Conservation (phyloP, 2,888 invertebrate genomes). For the Aphrophora alni region DNA sequence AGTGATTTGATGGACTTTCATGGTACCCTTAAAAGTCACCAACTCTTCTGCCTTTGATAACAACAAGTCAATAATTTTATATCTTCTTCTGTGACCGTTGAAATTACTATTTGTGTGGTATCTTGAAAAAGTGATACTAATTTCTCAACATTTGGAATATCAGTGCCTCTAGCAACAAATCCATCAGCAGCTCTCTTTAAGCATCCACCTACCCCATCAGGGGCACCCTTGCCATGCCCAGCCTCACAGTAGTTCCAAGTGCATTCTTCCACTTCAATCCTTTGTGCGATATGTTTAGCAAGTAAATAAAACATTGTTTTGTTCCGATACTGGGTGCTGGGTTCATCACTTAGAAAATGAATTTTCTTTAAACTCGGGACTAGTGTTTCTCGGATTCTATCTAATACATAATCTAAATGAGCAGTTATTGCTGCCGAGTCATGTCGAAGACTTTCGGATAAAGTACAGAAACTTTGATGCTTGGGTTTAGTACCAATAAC, state of each 20-base stretch:
- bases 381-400: conserved; percentile 31
- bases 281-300: conserved; percentile 43
- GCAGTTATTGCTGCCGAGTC: conserved; percentile 55
- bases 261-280: conserved; percentile 40
- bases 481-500: conserved; percentile 2
- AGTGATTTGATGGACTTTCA: conserved; percentile 14
- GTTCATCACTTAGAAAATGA: conserved; percentile 55
- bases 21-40: conserved; percentile 33
- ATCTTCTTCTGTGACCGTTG: conserved; percentile 7
- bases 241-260: conserved; percentile 53
- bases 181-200: conserved; percentile 51
- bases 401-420: conserved; percentile 53
- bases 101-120: background rate
- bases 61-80: background rate
- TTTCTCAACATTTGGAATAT: conserved; percentile 16
- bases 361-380: conserved; percentile 43
- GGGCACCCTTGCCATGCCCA: conserved; percentile 54
- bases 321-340: conserved; percentile 55
- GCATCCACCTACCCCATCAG: conserved; percentile 53
- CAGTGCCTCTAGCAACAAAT: conserved; percentile 32
- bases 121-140: background rate
- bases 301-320: conserved; percentile 55
- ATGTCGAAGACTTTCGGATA: conserved; percentile 54
- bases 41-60: background rate
- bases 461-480: conserved; percentile 48